Conservation (phyloP, 2,113 vertebrate species). For the Tinamus guttatus region DNA sequence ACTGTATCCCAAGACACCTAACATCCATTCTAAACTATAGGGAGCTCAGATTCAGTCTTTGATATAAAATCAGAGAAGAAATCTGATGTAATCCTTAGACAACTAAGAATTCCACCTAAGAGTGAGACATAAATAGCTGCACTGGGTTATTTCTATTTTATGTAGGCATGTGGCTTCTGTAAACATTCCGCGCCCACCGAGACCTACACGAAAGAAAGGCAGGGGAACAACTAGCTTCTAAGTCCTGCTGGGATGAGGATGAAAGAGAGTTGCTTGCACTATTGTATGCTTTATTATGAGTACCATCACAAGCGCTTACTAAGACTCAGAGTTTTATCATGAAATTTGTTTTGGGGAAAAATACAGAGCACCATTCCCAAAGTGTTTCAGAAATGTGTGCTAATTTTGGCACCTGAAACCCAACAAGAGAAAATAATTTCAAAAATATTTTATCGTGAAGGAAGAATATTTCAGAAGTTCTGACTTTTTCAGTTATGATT, state of each 20-base stretch:
- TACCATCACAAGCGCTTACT: fast-evolving
- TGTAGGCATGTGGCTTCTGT: neutral
- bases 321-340: neutral
- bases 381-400: neutral
- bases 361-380: neutral
- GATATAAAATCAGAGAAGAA: neutral
- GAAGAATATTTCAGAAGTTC: neutral
- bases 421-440: fast-evolving
- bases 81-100: neutral
- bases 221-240: neutral
- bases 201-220: neutral
- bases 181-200: neutral
- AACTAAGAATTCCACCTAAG: neutral
- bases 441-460: neutral
- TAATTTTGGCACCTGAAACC: neutral
- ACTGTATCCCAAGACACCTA: too few relatives aligned
- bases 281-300: neutral
- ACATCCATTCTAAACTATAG: neutral
- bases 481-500: fast-evolving
- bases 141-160: neutral
- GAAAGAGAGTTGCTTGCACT: neutral
- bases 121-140: neutral
- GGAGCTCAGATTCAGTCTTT: neutral
- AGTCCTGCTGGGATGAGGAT: neutral
- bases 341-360: neutral